A percentile compares a stretch with the other conserved stretches of the same genome.
phyloP scores from a whole-genome alignment of 2,113 vertebrate species.

The Sula dactylatra region DNA sequence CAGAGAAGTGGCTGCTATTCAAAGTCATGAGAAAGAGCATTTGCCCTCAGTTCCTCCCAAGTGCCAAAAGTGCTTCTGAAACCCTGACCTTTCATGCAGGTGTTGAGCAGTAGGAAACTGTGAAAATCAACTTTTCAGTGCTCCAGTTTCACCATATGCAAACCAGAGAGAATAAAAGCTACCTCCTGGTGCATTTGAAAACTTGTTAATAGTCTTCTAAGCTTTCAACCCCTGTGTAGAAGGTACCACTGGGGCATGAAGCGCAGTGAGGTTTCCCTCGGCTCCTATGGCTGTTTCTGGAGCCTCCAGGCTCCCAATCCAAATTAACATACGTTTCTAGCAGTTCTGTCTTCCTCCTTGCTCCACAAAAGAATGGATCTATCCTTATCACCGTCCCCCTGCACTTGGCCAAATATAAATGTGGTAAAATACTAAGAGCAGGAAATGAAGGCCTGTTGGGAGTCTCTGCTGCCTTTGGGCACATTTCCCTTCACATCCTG shows the following conservation, averaged over 20 bases:
- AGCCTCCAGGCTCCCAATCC: not conserved
- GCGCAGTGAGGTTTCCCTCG: not conserved
- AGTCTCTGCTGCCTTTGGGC: not conserved
- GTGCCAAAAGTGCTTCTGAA: not conserved
- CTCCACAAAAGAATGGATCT: not conserved
- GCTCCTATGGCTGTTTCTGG: not conserved
- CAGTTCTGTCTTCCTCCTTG: not conserved
- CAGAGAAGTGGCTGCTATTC: not conserved
- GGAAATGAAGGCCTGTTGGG: not conserved
- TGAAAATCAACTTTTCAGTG: not conserved
- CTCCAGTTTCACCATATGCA: not conserved
- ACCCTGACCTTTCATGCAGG: not conserved
- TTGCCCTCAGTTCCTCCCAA: not conserved
- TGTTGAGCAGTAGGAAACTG: not conserved
- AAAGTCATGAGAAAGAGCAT: not conserved
- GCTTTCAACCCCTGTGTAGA: not conserved
- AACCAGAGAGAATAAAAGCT: not conserved
- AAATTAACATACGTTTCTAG: not conserved
- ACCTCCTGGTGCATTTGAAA: not conserved
- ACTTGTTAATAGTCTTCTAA: not conserved
- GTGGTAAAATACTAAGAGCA: not conserved
- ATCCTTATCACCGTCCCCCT: not conserved
- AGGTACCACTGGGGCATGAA: accelerated
- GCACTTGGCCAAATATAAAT: not conserved
- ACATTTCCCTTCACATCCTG: not conserved